These are phyloP conservation scores for Melinaea marsaeus DNA, from an alignment of 2,888 invertebrate genomes.

Conservation along the genomic window DNA sequence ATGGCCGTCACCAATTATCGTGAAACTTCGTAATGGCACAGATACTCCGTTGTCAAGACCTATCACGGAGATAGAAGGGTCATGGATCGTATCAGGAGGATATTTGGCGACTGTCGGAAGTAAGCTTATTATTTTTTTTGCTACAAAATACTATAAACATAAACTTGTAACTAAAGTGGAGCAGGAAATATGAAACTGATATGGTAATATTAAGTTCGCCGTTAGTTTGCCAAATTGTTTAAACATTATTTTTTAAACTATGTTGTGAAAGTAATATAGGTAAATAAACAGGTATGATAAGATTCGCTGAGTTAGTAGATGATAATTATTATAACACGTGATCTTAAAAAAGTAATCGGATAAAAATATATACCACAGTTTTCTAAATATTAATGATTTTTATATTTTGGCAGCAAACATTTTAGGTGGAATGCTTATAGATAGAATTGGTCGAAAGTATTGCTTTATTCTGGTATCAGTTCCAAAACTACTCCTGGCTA, in stretches of 20 bases:
- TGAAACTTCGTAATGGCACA: slow-evolving; percentile 45
- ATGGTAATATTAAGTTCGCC: no score
- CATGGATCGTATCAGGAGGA: slow-evolving; percentile 58
- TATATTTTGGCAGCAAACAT: slow-evolving; percentile 23
- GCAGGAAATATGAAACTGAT: no score
- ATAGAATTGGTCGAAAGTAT: slow-evolving; percentile 33
- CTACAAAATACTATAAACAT: neutral
- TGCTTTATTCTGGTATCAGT: slow-evolving; percentile 25
- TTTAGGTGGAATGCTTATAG: slow-evolving; percentile 17
- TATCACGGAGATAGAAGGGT: slow-evolving; percentile 50
- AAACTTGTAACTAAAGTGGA: no score
- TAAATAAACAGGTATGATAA: no score
- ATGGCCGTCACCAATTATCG: slow-evolving; percentile 57
- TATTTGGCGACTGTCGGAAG: slow-evolving; percentile 40
- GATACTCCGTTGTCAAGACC: slow-evolving; percentile 42
- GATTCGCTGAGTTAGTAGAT: no score
- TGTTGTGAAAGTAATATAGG: no score
- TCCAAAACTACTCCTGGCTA: slow-evolving; percentile 32
- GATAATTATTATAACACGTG: no score
- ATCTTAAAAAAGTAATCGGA: no score
- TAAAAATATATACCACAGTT: no score
- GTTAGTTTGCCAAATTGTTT: no score
- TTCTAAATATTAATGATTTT: neutral
- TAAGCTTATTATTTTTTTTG: slow-evolving; percentile 31
- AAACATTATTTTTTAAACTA: no score